Base-by-base conservation (phyloP, 2,797 vertebrate genomes). In the Melanotaenia parkinsoni region DNA sequence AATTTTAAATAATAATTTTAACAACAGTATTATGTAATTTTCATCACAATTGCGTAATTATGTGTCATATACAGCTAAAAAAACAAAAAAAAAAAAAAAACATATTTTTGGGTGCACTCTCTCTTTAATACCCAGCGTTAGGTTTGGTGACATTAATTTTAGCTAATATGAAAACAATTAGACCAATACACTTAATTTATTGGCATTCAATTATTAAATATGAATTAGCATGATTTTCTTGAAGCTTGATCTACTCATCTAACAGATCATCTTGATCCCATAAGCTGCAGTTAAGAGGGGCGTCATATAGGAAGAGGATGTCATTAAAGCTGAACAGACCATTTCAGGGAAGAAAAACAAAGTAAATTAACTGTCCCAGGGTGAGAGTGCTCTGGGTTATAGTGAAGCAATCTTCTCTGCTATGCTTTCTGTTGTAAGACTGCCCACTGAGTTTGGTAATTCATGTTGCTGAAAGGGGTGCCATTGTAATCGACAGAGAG, bases 381-480 rank as follows among this genome's bases (percentile, higher is more conserved):
- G 11, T 54, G n/a, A 63, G n/a, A 56, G 28, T 16, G 26, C 18
- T 22, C 14, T 38, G 18, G 2, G 28, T 40, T 32, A 53, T 1
- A 8, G 20, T 14, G 51, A 43, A n/a, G 32, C n/a, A 14, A 50
- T 7, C 43, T 50, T 32, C 38, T 38, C 16, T 62, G 10, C 7
- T 70, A 22, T 53, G 16, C 4, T 57, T 13, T 32, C 24, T 28
- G 14, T 22, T 26, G 58, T 4, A 28, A 37, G 10, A 22, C 22
- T 35, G 40, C 37, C 7, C 22, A 14, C 3, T 37, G 20, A 13
- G 11, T 59, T 32, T 13, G 18, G 20, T 5, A 12, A 61, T 26
- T 73, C n/a, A 70, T 50, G 26, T 59, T 66, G 37, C 5, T 74
- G n/a, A 50, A 51, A 45, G 1, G 6, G 18, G 14, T 8, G 14